Percentiles rank a stretch among this genome's conserved stretches.
These are phyloP conservation scores for Falco peregrinus DNA, from an alignment of 2,797 vertebrate species.

Conservation along the genomic window DNA sequence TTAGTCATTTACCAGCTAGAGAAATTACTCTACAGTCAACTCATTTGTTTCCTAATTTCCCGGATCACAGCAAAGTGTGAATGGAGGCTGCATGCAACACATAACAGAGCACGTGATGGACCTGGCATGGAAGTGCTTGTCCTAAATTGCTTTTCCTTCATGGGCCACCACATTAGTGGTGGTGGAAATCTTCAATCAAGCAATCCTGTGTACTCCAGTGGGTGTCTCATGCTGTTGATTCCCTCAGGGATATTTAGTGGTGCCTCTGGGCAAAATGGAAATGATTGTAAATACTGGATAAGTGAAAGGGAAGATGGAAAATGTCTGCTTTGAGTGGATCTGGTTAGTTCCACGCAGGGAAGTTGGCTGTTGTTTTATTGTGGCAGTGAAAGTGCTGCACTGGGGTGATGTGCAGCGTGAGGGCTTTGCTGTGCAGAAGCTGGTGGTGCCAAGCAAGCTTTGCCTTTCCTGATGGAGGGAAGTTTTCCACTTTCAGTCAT, in stretches of 20 bases:
- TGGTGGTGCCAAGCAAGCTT: background rate
- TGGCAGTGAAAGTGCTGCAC: background rate
- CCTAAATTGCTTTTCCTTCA: background rate
- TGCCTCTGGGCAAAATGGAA: background rate
- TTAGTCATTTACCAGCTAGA: background rate
- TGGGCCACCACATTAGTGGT: background rate
- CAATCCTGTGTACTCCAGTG: background rate
- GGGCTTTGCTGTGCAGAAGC: background rate
- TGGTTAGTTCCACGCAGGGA: background rate
- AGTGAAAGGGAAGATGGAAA: background rate
- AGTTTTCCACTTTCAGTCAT: background rate
- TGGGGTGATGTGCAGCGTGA: background rate
- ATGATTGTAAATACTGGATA: background rate
- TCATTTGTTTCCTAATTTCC: background rate
- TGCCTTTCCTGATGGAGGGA: background rate
- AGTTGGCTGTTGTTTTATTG: background rate
- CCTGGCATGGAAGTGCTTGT: background rate
- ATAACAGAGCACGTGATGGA: too few relatives aligned
- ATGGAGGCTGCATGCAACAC: background rate
- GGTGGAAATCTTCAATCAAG: background rate
- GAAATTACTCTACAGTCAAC: background rate
- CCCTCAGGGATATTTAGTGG: background rate
- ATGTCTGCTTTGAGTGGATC: fast-evolving
- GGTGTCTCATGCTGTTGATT: background rate
- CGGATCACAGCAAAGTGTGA: background rate